Evolutionary conservation across 92 coral and sea anemone genomes (phyloP), one percentile per base, ranked within the genome.

Genomic region (Phenganax stokvisi): DNA sequence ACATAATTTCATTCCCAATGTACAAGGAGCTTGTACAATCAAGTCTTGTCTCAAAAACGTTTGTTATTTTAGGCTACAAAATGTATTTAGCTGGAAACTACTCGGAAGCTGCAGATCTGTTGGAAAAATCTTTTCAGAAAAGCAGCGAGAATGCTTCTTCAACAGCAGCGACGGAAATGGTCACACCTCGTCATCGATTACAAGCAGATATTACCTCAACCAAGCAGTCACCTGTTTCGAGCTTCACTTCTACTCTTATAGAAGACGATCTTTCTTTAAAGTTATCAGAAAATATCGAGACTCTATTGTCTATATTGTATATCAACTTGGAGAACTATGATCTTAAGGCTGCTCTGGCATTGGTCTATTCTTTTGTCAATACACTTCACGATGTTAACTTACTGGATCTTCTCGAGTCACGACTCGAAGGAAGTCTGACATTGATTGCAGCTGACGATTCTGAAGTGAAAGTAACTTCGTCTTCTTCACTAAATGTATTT

Each of bases 291-390:
- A 93, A 89, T 68, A 75, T 89, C 7, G 83, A 88, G 71, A 83
- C 96, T 2, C 89, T 96, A 72, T 80, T 96, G 66, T 84, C 99
- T 1, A 92, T 92, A 57, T 88, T 96, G 15, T 91, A 92, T 62
- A 62, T 88, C 58, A 88, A 92, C 58, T 82, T 96, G 17, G 97
- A 92, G 84, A 88, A 96, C 79, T 96, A 96, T 74, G 89, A 96
- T 74, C 87, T 89, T 28, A 84, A 88, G 61, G 75, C 92, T 12
- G 99, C 97, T n/a, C 70, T 96, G 59, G 91, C 88, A 56, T 87
- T 96, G 69, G 97, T 87, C 0, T 87, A 81, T 79, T 96, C 99
- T 10, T 81, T 92, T 2, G 77, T 96, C 74, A 90, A 92, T 56
- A 96, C 97, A 27, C 28, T 67, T 8, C 55, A 53, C 54, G 59